These are phyloP conservation scores for Hypotaenidia okinawae DNA, from an alignment of 2,797 vertebrate species.

Conservation along the genomic window DNA sequence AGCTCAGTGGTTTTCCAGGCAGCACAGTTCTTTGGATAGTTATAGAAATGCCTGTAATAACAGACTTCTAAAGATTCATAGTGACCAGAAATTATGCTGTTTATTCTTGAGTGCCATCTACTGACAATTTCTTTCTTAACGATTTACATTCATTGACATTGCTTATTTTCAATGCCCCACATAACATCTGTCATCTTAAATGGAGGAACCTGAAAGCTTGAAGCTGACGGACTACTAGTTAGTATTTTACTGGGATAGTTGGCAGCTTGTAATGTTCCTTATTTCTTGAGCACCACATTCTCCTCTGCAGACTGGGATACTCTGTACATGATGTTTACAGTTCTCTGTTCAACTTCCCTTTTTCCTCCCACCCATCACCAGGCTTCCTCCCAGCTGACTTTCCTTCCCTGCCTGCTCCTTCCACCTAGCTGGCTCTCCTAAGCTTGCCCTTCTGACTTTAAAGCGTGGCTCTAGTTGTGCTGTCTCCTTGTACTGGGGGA, in stretches of 20 bases:
- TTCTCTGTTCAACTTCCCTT: not conserved
- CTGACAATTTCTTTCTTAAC: constrained; percentile 26
- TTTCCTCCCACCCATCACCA: not conserved
- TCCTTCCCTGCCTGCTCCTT: not conserved
- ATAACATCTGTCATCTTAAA: not conserved
- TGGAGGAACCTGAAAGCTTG: not conserved
- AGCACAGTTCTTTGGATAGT: not conserved
- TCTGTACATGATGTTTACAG: not conserved
- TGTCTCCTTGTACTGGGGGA: not conserved
- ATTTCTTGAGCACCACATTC: not conserved
- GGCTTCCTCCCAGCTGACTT: not conserved
- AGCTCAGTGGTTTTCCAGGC: not conserved
- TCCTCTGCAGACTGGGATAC: not conserved
- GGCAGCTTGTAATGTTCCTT: not conserved
- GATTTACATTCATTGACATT: not conserved
- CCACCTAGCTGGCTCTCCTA: not conserved
- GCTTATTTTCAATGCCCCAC: not conserved
- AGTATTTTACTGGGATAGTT: not conserved
- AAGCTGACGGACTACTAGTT: not conserved
- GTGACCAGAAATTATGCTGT: not conserved
- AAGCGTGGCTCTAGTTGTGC: not conserved
- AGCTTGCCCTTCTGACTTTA: not conserved
- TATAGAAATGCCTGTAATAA: not conserved
- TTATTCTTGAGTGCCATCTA: constrained; percentile 64
- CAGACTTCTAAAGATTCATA: not conserved